Evolutionary conservation across 2,888 invertebrate genomes (phyloP), one percentile per base, ranked within the genome.

Genomic region (Eubasilissa splendida): DNA sequence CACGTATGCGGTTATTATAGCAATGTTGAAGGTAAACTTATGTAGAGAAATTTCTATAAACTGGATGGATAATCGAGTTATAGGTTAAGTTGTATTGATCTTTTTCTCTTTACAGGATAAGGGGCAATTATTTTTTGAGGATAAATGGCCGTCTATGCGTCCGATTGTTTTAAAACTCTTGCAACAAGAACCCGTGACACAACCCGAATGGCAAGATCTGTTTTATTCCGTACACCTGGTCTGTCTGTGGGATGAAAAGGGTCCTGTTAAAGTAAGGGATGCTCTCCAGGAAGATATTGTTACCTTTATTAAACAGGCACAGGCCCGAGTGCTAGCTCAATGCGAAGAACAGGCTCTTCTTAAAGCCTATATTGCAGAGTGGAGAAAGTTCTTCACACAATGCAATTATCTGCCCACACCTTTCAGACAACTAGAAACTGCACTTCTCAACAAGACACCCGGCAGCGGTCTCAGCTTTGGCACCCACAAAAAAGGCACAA

Each of bases 321-420:
- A 98, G 88, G 93, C 93, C 86, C 92, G 97, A 85, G 98, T 99
- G 2, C 90, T 97, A 84, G 94, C 96, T 0, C 96, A 98, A 86
- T 93, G 96, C 83, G 98, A 99, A 86, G 99, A 99, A 86, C 97
- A 98, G 87, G 97, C 98, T 0, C 91, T 99, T 58, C 91, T 99
- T 8, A 97, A 97, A 88, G 96, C 98, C 0, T 99, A 99, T 88
- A 99, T 99, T 85, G 94, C 95, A 7, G 99, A 99, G 89, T 99
- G 99, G 99, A 93, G 97, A 74, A 98, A 97, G 87, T 99, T 99
- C 90, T 99, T 98, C 87, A 96, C 97, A 4, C 99, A 99, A 88
- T 98, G 99, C 88, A 96, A 96, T 87, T 99, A 99, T 90, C 91
- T 99, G 86, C 99, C 99, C 1, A 96, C 97, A 85, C 99, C 99